Evolutionary conservation across 2,113 vertebrate species (phyloP), one percentile per base, ranked within the genome.

Genomic region (Menidia beryllina): DNA sequence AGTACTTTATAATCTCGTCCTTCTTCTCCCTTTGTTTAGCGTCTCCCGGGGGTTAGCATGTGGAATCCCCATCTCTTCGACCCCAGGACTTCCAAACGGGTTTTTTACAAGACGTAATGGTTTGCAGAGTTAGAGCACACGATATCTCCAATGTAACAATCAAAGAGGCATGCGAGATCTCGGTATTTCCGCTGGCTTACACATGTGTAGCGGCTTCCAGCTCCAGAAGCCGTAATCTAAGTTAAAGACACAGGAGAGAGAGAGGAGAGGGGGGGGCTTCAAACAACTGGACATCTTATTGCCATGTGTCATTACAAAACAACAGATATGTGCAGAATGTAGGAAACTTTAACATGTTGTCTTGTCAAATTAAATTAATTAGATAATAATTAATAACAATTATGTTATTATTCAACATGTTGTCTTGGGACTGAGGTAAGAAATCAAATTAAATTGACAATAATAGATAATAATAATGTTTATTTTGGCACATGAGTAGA

Each of bases 61-160:
- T 97, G 96, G 96, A 96, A 97, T 97, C 94, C 93, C 96, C 95
- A 97, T 97, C 95, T 95, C 95, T 93, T 93, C 91, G 92, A 95
- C 95, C 94, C 89, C 92, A 95, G 92, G 92, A 94, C 96, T 96
- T 97, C 95, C 94, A 97, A 96, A 75, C 93, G 91, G 94, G 94
- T 94, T 98, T 97, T 97, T 95, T 94, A 95, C 88, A 89, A 94
- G 88, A 92, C 89, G 92, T 96, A 97, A 97, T 96, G 95, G 93
- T 90, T 97, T 94, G 93, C 95, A 97, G 95, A 96, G 91, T 95
- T 98, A 95, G 96, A 95, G 90, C 95, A 98, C 92, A 96, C 93
- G 95, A 98, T 97, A 98, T 94, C 95, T 96, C 94, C 93, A 98
- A 98, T 97, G 96, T 97, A 97, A 97, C 96, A 98, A 97, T 98